Conservation (phyloP, 2,797 vertebrate genomes). For the Fistularia commersonii region DNA sequence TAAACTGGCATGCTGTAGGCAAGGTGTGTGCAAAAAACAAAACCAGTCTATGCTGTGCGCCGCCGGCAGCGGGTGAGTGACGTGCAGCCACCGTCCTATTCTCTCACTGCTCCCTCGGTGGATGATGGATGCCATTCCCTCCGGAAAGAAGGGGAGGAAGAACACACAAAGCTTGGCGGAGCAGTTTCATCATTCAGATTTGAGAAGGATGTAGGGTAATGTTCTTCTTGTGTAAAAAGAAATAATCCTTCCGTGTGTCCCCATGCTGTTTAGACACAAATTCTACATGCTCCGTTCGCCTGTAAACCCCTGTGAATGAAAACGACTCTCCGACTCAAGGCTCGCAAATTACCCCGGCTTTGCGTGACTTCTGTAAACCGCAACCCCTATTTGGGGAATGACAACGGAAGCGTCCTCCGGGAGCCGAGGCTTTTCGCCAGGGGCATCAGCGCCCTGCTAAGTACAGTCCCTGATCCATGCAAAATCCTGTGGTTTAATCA, state of each 20-base stretch:
- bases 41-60: constrained; percentile 8
- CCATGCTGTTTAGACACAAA: no score
- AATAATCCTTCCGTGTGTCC: no score
- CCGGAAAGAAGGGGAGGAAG: constrained; percentile 4
- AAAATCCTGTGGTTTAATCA: no score
- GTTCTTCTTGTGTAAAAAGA: constrained; percentile 19
- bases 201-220: constrained; percentile 40
- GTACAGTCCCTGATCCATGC: no score
- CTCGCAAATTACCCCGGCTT: no score
- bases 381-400: no score
- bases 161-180: constrained; percentile 1
- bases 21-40: constrained; percentile 1
- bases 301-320: constrained; percentile 28
- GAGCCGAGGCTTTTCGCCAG: no score
- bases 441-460: no score
- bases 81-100: constrained; percentile 19
- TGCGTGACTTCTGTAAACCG: no score
- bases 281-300: no score
- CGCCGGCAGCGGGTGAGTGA: constrained; percentile 12
- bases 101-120: constrained; percentile 17
- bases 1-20: constrained; percentile 9
- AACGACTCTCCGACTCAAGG: not conserved
- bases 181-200: constrained; percentile 39
- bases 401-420: no score
- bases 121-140: constrained; percentile 27